A percentile compares a stretch with the other conserved stretches of the same genome.
These are phyloP conservation scores for Nomada hirtipes DNA, from an alignment of 2,888 invertebrate genomes.

Conservation along the genomic window DNA sequence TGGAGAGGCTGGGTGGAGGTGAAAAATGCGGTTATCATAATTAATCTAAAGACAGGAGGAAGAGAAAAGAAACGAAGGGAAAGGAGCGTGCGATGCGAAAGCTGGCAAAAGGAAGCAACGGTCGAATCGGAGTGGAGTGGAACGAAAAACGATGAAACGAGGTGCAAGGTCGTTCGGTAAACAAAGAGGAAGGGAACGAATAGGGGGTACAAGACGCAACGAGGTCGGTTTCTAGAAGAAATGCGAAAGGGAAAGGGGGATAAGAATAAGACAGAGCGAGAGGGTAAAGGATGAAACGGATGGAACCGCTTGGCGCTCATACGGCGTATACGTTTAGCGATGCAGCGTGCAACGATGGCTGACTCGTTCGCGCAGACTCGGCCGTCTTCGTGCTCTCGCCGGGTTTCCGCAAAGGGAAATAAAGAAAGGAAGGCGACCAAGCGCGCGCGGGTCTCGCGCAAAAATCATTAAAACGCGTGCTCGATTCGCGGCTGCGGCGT, in stretches of 20 bases:
- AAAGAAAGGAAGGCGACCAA: conserved; percentile 73
- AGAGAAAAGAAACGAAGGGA: not conserved
- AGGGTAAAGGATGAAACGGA: conserved; percentile 34
- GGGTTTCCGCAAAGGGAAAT: conserved; percentile 73
- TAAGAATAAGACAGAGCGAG: conserved; percentile 1
- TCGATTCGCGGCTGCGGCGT: conserved; percentile 68
- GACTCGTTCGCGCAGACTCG: conserved; percentile 75
- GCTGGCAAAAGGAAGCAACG: conserved; percentile 20
- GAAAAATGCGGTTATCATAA: not conserved
- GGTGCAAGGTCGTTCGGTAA: conserved; percentile 50
- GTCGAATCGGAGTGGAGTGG: not conserved
- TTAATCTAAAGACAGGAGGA: conserved; percentile 8
- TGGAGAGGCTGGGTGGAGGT: not conserved
- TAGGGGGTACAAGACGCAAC: conserved; percentile 13
- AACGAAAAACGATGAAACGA: conserved; percentile 41
- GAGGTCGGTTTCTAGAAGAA: conserved; percentile 17
- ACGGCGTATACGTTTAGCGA: conserved; percentile 18
- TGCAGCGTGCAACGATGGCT: conserved; percentile 36
- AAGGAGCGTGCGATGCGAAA: conserved; percentile 1
- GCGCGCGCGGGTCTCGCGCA: conserved; percentile 72
- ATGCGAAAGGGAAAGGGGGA: conserved; percentile 35
- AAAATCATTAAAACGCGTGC: conserved; percentile 79
- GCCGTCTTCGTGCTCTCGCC: conserved; percentile 70
- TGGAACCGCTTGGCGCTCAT: conserved; percentile 21
- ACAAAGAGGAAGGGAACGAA: conserved; percentile 51